Evolutionary conservation across 2,888 invertebrate species (phyloP).

Genomic region (Platycheirus albimanus): DNA sequence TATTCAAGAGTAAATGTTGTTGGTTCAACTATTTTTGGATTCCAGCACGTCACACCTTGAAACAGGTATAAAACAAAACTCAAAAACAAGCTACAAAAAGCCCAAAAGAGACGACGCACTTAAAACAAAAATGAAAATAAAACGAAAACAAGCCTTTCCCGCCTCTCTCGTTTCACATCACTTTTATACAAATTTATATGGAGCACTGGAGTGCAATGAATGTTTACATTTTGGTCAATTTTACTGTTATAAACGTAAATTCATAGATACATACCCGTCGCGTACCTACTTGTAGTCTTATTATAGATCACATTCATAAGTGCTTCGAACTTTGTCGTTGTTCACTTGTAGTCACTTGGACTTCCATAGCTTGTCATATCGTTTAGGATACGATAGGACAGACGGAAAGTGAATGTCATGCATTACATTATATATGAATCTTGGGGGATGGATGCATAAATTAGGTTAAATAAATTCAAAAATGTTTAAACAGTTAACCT

Average conservation of each 20-base stretch:
- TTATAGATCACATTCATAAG: slow-evolving; percentile 32
- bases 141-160: slow-evolving; percentile 53
- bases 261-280: too few species aligned
- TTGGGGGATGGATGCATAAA: slow-evolving; percentile 8
- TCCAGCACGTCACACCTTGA: slow-evolving; percentile 61
- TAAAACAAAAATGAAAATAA: slow-evolving; percentile 46
- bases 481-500: not conserved
- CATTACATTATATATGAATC: not conserved
- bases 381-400: not conserved
- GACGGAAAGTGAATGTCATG: slow-evolving; percentile 15
- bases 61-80: slow-evolving; percentile 48
- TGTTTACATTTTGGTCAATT: slow-evolving; percentile 63
- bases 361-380: not conserved
- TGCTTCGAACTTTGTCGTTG: slow-evolving; percentile 23
- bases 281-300: too few species aligned
- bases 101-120: slow-evolving; percentile 16
- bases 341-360: slow-evolving; percentile 5
- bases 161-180: slow-evolving; percentile 40
- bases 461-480: slow-evolving; percentile 4
- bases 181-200: slow-evolving; percentile 13
- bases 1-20: slow-evolving; percentile 21
- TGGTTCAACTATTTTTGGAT: slow-evolving; percentile 52
- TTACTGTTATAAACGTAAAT: slow-evolving; percentile 14
- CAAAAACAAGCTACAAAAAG: slow-evolving; percentile 7
- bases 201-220: slow-evolving; percentile 63